A percentile compares a stretch with the other conserved stretches of the same genome.
Evolutionary conservation across 2,113 vertebrate species (phyloP).

Genomic region (Oryzias woworae): DNA sequence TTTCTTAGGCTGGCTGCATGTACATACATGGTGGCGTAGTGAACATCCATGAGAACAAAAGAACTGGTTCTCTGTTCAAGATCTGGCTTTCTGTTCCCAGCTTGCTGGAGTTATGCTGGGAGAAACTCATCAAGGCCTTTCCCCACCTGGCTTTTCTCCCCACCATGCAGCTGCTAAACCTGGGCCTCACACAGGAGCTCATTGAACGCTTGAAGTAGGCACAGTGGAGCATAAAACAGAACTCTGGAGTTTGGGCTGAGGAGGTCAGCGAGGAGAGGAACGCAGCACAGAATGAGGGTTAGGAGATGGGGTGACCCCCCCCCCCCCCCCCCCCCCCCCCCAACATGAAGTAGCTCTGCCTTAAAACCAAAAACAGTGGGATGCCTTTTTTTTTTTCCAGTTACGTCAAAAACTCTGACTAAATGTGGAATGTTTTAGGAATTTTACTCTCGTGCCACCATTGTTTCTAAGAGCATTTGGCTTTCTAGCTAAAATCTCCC

Average conservation of each 20-base stretch:
- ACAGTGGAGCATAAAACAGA: slow-evolving; percentile 6
- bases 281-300: slow-evolving; percentile 39
- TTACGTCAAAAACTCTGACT: slow-evolving; percentile 41
- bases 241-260: slow-evolving; percentile 17
- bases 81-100: slow-evolving; percentile 96
- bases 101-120: slow-evolving; percentile 96
- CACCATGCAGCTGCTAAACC: slow-evolving; percentile 88
- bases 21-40: slow-evolving; percentile 97
- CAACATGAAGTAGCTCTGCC: slow-evolving; percentile 65
- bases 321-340: slow-evolving; percentile 30
- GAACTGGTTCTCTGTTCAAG: slow-evolving; percentile 96
- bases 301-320: slow-evolving; percentile 12
- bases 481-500: slow-evolving; percentile 21
- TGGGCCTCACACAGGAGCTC: slow-evolving; percentile 95
- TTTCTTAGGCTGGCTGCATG: slow-evolving; percentile 92
- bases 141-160: slow-evolving; percentile 86
- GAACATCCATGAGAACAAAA: slow-evolving; percentile 95
- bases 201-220: slow-evolving; percentile 92
- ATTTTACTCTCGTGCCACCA: slow-evolving; percentile 37
- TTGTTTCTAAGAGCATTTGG: slow-evolving; percentile 29
- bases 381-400: slow-evolving; percentile 65
- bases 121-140: slow-evolving; percentile 87
- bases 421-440: slow-evolving; percentile 51
- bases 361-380: slow-evolving; percentile 79
- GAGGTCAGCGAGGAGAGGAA: slow-evolving; percentile 21